Percentiles rank a stretch among this genome's conserved stretches.
phyloP scores from a whole-genome alignment of 2,113 vertebrate species.

The Meles meles region DNA sequence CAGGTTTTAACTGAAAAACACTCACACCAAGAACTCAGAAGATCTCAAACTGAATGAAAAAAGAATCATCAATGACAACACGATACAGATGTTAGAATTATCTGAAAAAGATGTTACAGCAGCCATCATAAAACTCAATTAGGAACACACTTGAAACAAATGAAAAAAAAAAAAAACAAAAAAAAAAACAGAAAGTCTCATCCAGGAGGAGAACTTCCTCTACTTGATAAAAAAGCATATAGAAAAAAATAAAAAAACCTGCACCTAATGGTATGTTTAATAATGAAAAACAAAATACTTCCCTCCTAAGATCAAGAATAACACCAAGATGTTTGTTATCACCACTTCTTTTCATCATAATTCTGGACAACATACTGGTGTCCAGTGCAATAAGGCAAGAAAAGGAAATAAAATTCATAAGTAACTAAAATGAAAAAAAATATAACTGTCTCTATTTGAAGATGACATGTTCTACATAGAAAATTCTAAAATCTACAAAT shows the following conservation, averaged over 20 bases:
- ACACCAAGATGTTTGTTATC: background rate
- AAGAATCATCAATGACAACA: background rate
- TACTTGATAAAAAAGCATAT: background rate
- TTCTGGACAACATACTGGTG: background rate
- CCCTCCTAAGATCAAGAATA: background rate
- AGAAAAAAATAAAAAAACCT: background rate
- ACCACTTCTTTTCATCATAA: background rate
- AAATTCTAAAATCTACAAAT: background rate
- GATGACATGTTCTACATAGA: background rate
- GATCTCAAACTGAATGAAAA: background rate
- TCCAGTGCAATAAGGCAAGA: background rate
- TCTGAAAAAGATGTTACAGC: background rate
- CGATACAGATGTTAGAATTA: background rate
- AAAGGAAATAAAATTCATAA: background rate
- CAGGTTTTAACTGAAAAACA: background rate
- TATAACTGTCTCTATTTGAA: background rate
- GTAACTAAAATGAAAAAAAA: background rate
- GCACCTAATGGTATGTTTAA: background rate
- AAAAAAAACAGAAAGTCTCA: background rate
- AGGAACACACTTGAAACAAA: background rate
- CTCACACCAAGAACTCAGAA: background rate
- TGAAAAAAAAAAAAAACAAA: no score
- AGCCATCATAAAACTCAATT: background rate
- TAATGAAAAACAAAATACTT: background rate
- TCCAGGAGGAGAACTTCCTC: background rate